A percentile compares a stretch with the other conserved stretches of the same genome.
Conservation (phyloP, 2,113 vertebrate genomes). For the Oxygymnocypris stewartii region DNA sequence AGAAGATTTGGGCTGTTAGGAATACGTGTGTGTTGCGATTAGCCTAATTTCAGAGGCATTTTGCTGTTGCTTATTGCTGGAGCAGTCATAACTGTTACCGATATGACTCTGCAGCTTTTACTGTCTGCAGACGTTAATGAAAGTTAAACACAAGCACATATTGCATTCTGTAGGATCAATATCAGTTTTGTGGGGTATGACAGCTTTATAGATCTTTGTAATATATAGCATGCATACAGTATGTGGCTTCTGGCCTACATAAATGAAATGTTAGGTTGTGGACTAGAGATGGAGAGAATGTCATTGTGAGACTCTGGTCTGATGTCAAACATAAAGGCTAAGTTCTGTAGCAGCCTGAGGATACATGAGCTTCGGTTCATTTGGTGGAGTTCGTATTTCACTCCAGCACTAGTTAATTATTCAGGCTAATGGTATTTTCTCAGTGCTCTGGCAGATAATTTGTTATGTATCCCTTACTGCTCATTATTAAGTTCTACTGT, state of each 20-base stretch:
- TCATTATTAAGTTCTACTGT: conserved; percentile 35
- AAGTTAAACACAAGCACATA: background rate
- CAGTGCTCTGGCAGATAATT: conserved; percentile 30
- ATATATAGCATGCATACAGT: background rate
- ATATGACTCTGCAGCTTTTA: background rate
- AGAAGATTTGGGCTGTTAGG: conserved; percentile 24
- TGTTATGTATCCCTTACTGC: conserved; percentile 40
- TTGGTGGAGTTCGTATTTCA: conserved; percentile 34
- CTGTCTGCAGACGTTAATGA: conserved; percentile 1
- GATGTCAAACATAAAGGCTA: conserved; percentile 17
- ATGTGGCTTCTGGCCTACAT: background rate
- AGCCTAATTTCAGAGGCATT: conserved; percentile 40
- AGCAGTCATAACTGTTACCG: background rate
- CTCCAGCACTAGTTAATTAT: conserved; percentile 35
- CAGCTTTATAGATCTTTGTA: conserved; percentile 31
- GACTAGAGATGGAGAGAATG: background rate
- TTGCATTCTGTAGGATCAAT: background rate
- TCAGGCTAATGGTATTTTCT: conserved; percentile 34
- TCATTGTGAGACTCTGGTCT: conserved; percentile 49
- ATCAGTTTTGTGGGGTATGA: conserved; percentile 5
- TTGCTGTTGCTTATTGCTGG: background rate
- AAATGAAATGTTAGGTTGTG: background rate
- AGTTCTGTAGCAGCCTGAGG: conserved; percentile 23
- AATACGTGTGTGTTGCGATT: conserved; percentile 9
- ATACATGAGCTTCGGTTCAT: conserved; percentile 34